Conservation (phyloP, 1,140 invertebrate genomes). For the Artemia franciscana region DNA sequence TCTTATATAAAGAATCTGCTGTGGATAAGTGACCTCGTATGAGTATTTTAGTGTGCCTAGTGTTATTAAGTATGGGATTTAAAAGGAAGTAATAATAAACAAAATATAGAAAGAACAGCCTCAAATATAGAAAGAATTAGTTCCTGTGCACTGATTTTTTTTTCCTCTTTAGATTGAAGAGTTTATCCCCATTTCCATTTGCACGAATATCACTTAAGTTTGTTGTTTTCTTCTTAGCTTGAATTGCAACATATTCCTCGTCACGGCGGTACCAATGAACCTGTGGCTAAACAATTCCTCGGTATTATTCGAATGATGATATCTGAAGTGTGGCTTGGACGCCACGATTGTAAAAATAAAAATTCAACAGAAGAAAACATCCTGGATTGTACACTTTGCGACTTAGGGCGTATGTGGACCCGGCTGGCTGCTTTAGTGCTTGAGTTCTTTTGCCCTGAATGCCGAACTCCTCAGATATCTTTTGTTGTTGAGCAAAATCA, state of each 20-base stretch:
- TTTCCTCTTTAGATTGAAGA: no score
- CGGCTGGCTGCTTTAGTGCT: slow-evolving; percentile 16
- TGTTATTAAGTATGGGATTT: no score
- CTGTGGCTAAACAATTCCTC: not conserved
- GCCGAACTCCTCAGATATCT: not conserved
- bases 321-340: not conserved
- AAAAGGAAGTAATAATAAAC: no score
- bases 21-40: no score
- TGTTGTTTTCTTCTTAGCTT: not conserved
- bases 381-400: not conserved
- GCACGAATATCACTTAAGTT: no score
- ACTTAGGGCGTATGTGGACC: not conserved
- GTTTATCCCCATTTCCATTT: no score
- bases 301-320: not conserved
- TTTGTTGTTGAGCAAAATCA: not conserved
- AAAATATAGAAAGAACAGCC: no score
- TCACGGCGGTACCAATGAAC: not conserved
- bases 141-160: no score
- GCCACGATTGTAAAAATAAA: not conserved
- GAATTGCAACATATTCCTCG: not conserved
- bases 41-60: no score
- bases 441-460: slow-evolving; percentile 16
- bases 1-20: no score
- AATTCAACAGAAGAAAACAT: not conserved
- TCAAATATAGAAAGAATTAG: no score